Percentiles rank a stretch among this genome's conserved stretches.
Evolutionary conservation across 2,888 invertebrate genomes (phyloP).

Genomic region (Noctuana brunneofusca): DNA sequence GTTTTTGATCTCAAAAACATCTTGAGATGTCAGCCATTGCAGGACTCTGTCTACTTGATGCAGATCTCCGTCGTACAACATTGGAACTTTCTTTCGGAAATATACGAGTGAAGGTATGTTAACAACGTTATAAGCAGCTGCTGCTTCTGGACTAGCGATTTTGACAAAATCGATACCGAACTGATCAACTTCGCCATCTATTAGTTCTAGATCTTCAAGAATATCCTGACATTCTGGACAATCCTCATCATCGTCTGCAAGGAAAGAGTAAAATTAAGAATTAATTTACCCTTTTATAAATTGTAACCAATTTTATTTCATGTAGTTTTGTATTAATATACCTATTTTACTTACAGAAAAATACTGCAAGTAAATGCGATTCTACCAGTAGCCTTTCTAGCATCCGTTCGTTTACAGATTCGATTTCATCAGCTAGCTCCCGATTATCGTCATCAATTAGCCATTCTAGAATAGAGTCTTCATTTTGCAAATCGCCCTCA

Average conservation of each 20-base stretch:
- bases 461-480: constrained; percentile 96
- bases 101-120: constrained; percentile 94
- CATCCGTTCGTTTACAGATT: constrained; percentile 95
- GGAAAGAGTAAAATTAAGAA: too few species aligned
- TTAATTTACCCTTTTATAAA: not conserved
- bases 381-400: constrained; percentile 91
- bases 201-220: constrained; percentile 94
- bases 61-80: constrained; percentile 94
- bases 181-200: constrained; percentile 96
- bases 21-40: constrained; percentile 95
- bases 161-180: constrained; percentile 98
- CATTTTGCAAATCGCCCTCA: constrained; percentile 96
- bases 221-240: constrained; percentile 96
- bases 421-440: constrained; percentile 96
- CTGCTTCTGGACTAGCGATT: constrained; percentile 91
- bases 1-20: constrained; percentile 96
- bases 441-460: constrained; percentile 96
- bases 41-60: constrained; percentile 93
- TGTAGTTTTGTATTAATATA: not conserved
- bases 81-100: constrained; percentile 91
- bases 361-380: constrained; percentile 94
- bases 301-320: not conserved
- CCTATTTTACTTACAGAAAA: constrained; percentile 88
- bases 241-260: constrained; percentile 89
- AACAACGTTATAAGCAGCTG: constrained; percentile 91